Conservation (phyloP, 1,140 invertebrate species). For the Formica exsecta region DNA sequence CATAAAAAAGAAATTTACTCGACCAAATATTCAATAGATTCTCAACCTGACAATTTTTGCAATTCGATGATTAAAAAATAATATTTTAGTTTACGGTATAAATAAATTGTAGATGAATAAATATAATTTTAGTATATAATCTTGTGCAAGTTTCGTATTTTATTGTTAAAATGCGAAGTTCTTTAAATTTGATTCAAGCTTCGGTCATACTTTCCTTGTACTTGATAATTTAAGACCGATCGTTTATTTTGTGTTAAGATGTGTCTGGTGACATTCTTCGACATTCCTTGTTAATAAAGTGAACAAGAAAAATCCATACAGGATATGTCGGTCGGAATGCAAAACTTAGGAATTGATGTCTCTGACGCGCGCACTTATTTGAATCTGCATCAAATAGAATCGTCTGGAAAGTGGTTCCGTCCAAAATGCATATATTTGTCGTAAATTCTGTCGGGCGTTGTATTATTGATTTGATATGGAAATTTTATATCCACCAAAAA, state of each 20-base stretch:
- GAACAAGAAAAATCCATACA: conserved; percentile 2
- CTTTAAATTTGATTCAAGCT: neutral
- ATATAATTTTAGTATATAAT: too few species aligned
- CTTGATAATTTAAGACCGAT: neutral
- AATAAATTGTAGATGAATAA: too few species aligned
- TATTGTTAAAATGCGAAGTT: neutral
- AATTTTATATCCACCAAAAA: conserved; percentile 50
- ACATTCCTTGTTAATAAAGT: neutral
- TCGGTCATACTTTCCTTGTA: neutral
- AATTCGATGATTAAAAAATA: too few species aligned
- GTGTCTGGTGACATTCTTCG: conserved; percentile 8
- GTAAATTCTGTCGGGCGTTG: conserved; percentile 16
- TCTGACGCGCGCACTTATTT: neutral
- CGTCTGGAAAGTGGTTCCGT: neutral
- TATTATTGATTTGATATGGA: conserved; percentile 41
- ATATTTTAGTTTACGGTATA: too few species aligned
- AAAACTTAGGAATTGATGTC: conserved; percentile 23
- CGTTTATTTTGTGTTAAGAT: neutral
- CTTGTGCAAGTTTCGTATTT: too few species aligned
- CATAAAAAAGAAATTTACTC: neutral
- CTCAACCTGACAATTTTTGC: too few species aligned
- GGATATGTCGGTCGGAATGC: conserved; percentile 1
- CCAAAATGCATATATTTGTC: conserved; percentile 24
- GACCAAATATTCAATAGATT: too few species aligned
- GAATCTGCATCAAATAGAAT: conserved; percentile 4